phyloP scores from a whole-genome alignment of 2,113 vertebrate genomes.

The Baryphthengus martii region DNA sequence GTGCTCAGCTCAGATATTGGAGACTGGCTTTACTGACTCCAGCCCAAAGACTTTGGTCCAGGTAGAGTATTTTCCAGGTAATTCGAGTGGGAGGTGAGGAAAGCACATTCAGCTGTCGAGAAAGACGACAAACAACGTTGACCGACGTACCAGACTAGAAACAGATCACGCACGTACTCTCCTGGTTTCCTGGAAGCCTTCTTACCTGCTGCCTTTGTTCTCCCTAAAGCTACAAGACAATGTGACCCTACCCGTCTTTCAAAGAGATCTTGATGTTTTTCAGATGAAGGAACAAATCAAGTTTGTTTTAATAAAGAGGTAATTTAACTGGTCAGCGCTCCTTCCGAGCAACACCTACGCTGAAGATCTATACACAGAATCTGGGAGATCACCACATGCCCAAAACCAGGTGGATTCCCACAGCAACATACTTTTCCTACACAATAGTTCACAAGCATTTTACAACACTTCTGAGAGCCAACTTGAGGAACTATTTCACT shows the following conservation, averaged over 20 bases:
- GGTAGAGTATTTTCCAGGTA: neutral
- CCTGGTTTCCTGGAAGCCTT: conserved; percentile 31
- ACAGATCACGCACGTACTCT: neutral
- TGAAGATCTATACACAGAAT: conserved; percentile 6
- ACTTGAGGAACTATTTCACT: neutral
- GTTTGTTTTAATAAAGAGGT: conserved; percentile 43
- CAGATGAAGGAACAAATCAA: conserved; percentile 26
- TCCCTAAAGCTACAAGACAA: neutral
- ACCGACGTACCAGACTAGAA: neutral
- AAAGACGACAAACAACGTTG: neutral
- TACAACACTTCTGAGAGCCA: neutral
- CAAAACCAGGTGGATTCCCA: neutral
- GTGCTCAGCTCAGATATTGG: neutral
- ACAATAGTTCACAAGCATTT: neutral
- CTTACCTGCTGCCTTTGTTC: neutral
- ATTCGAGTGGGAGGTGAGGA: neutral
- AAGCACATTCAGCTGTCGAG: neutral
- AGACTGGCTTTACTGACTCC: neutral
- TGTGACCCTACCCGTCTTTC: neutral
- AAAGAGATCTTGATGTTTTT: conserved; percentile 30
- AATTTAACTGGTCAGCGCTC: conserved; percentile 37
- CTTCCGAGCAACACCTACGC: conserved; percentile 16
- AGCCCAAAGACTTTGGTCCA: neutral
- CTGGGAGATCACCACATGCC: neutral
- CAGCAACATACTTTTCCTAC: neutral